A percentile compares a stretch with the other conserved stretches of the same genome.
These are phyloP conservation scores for Andrena bucephala DNA, from an alignment of 2,888 invertebrate genomes.

Conservation along the genomic window DNA sequence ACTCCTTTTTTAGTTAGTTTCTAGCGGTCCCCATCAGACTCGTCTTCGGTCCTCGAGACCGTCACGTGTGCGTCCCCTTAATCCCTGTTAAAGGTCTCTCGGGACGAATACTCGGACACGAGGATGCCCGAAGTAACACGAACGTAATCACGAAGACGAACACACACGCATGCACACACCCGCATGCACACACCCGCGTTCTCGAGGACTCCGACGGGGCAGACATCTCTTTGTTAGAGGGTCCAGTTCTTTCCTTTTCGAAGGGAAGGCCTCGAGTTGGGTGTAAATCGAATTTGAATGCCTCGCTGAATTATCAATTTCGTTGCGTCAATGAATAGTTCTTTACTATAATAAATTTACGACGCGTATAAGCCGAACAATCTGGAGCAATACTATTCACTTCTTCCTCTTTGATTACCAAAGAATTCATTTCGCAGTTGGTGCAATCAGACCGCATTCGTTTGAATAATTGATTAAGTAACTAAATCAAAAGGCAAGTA, in stretches of 20 bases:
- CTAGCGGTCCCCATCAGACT: conserved; percentile 48
- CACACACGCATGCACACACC: conserved; percentile 74
- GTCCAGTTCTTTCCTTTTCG: conserved; percentile 79
- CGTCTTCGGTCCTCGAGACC: conserved; percentile 60
- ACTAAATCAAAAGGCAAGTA: not conserved
- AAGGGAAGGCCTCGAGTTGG: conserved; percentile 70
- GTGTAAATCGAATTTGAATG: not conserved
- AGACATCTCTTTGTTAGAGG: conserved; percentile 83
- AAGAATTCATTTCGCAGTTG: not conserved
- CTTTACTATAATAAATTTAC: not conserved
- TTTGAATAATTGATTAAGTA: not conserved
- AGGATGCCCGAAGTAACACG: conserved; percentile 73
- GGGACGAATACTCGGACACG: conserved; percentile 74
- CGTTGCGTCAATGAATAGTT: not conserved
- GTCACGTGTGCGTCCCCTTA: conserved; percentile 72
- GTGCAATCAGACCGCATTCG: not conserved
- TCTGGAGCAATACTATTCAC: not conserved
- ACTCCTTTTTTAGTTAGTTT: conserved; percentile 45
- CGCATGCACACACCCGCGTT: conserved; percentile 76
- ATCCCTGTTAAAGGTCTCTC: conserved; percentile 71
- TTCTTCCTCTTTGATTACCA: not conserved
- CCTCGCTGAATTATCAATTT: not conserved
- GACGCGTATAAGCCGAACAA: not conserved
- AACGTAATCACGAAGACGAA: conserved; percentile 77
- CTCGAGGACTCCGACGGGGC: conserved; percentile 75